A percentile compares a stretch with the other conserved stretches of the same genome.
These are phyloP conservation scores for Ceyx erithaca DNA, from an alignment of 2,797 vertebrate species.

Conservation along the genomic window DNA sequence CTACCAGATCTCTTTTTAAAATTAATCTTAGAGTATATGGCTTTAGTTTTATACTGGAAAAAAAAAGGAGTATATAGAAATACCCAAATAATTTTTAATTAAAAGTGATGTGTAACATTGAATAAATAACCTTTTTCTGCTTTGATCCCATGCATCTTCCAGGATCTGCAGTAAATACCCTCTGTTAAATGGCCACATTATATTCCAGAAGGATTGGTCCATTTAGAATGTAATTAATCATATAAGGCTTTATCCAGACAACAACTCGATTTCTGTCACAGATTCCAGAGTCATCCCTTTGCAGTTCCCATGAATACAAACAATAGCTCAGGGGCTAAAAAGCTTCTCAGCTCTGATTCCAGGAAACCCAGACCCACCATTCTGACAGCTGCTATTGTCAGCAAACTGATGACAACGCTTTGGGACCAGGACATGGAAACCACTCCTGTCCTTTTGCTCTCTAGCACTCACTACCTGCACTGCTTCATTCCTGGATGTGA, in stretches of 20 bases:
- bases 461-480: neutral
- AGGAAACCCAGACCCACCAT: neutral
- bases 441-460: neutral
- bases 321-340: slow-evolving; percentile 13
- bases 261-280: neutral
- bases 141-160: neutral
- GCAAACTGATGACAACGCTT: neutral
- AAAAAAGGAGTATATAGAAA: neutral
- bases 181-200: neutral
- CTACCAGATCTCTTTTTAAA: neutral
- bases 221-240: neutral
- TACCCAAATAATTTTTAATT: neutral
- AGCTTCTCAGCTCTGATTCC: neutral
- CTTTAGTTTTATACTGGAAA: neutral
- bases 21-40: neutral
- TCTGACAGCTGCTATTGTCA: neutral
- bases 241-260: neutral
- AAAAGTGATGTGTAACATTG: neutral
- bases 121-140: neutral
- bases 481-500: neutral
- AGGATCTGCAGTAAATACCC: neutral
- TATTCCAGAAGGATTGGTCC: neutral
- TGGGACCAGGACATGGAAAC: neutral
- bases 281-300: neutral
- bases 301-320: neutral